phyloP scores from a whole-genome alignment of 2,888 invertebrate species.

The Leuctra nigra region DNA sequence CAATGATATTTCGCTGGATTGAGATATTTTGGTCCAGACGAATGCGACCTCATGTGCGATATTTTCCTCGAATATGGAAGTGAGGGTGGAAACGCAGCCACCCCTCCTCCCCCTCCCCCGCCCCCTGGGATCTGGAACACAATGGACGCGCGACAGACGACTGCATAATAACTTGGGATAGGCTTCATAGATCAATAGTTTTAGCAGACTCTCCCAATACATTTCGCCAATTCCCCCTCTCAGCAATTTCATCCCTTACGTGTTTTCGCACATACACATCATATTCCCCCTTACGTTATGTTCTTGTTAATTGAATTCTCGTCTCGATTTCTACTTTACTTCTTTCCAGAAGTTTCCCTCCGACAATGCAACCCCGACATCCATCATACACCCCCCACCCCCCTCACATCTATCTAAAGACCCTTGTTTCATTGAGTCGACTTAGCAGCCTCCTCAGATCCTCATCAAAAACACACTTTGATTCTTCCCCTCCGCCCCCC shows the following conservation, averaged over 20 bases:
- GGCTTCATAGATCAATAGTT: constrained; percentile 1
- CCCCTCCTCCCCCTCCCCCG: too few relatives aligned
- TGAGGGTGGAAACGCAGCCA: too few relatives aligned
- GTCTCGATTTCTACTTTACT: neutral
- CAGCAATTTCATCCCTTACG: constrained; percentile 7
- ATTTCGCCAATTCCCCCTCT: constrained; percentile 4
- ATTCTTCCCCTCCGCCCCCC: neutral
- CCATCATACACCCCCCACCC: neutral
- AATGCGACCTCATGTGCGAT: too few relatives aligned
- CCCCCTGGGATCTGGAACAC: neutral
- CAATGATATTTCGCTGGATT: too few relatives aligned
- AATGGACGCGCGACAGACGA: too few relatives aligned
- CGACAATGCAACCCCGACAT: neutral
- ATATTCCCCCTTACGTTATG: constrained; percentile 4
- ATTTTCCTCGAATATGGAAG: too few relatives aligned
- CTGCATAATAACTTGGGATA: neutral
- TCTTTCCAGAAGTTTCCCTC: neutral
- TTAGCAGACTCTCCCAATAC: constrained; percentile 2
- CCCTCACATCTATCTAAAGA: too few relatives aligned
- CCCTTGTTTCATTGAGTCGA: too few relatives aligned
- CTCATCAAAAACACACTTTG: too few relatives aligned
- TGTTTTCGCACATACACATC: constrained; percentile 9
- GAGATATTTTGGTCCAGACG: too few relatives aligned
- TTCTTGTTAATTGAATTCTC: constrained; percentile 4
- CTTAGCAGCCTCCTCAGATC: too few relatives aligned